These are phyloP conservation scores for Podargus strigoides DNA, from an alignment of 2,797 vertebrate genomes.

Conservation along the genomic window DNA sequence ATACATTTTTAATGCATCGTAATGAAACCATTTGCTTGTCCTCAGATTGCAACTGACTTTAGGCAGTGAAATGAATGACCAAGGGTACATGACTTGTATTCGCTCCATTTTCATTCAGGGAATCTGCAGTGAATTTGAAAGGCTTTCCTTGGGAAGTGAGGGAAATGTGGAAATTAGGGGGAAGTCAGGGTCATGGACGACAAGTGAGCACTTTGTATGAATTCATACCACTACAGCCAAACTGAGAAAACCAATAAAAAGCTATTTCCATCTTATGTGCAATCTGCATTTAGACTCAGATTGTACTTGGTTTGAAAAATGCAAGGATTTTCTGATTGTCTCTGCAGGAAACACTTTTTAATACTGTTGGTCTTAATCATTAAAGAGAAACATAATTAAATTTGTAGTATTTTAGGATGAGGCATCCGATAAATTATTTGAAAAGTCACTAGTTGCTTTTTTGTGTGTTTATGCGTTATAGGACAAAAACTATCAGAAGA, in stretches of 20 bases:
- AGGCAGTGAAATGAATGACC: background rate
- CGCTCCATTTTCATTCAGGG: background rate
- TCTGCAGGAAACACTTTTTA: background rate
- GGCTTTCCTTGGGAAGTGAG: background rate
- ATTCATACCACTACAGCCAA: background rate
- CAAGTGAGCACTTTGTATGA: background rate
- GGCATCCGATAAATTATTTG: background rate
- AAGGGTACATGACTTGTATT: background rate
- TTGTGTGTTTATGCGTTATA: slow-evolving; percentile 51
- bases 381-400: background rate
- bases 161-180: background rate
- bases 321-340: background rate
- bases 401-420: background rate
- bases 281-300: background rate
- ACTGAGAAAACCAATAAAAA: background rate
- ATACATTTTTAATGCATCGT: background rate
- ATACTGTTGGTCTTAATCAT: background rate
- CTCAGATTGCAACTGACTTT: background rate
- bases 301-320: background rate
- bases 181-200: background rate
- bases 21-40: slow-evolving; percentile 23
- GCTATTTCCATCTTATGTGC: background rate
- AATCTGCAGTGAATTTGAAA: background rate
- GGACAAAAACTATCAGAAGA: slow-evolving; percentile 95
- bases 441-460: background rate